Evolutionary conservation across 2,888 invertebrate species (phyloP).

Genomic region (Osmoderma eremita): DNA sequence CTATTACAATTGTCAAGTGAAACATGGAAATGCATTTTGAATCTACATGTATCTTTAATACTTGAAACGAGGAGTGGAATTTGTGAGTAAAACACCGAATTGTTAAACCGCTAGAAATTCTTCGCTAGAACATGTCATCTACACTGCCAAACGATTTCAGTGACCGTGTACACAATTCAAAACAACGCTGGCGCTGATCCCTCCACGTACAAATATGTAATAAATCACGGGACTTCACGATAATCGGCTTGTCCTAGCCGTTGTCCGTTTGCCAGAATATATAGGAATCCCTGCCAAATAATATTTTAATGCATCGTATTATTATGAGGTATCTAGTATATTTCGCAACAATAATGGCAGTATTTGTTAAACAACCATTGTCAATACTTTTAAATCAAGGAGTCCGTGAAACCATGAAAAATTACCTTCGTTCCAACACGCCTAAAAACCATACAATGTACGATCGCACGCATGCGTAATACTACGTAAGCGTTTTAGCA

Average conservation of each 20-base stretch:
- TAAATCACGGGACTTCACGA: conserved; percentile 8
- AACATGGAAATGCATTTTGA: conserved; percentile 14
- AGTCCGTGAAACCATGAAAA: too few species aligned
- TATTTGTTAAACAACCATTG: too few species aligned
- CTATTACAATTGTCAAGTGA: background rate
- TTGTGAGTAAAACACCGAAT: conserved; percentile 25
- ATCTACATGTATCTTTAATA: conserved; percentile 3
- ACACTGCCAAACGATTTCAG: conserved; percentile 23
- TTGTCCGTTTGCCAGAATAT: background rate
- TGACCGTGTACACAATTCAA: background rate
- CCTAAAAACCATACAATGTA: too few species aligned
- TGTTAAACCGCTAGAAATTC: background rate
- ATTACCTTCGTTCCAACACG: too few species aligned
- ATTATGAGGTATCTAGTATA: conserved; percentile 9
- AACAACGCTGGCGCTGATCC: background rate
- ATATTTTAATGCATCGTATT: conserved; percentile 33
- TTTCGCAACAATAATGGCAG: too few species aligned
- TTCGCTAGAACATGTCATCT: conserved; percentile 18
- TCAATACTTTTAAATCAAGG: too few species aligned
- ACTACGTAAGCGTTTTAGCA: too few species aligned
- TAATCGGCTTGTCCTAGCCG: background rate
- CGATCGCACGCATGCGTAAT: too few species aligned
- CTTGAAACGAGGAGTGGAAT: conserved; percentile 1
- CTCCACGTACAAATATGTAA: too few species aligned
- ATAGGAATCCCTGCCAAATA: conserved; percentile 12